Conservation (phyloP, 2,888 invertebrate genomes). For the Hydriomena furcata region DNA sequence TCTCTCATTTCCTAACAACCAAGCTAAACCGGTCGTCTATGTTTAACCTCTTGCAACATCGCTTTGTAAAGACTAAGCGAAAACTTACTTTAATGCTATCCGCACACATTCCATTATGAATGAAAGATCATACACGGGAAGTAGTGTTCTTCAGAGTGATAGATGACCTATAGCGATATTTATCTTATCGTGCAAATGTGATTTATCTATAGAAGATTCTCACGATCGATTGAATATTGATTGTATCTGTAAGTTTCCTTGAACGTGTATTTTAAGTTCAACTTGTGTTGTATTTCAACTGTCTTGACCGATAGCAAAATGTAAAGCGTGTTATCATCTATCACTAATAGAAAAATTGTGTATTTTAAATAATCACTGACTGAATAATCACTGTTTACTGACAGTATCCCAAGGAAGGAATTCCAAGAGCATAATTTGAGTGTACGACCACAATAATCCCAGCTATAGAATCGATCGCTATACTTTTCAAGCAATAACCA, state of each 20-base stretch:
- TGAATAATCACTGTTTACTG: too few relatives aligned
- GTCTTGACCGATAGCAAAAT: constrained; percentile 30
- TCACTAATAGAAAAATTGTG: background rate
- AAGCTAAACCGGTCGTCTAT: constrained; percentile 50
- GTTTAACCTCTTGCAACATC: constrained; percentile 56
- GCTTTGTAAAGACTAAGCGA: constrained; percentile 28
- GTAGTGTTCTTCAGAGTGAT: constrained; percentile 2
- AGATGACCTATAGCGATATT: constrained; percentile 24
- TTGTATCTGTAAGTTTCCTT: constrained; percentile 36
- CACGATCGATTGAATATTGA: constrained; percentile 47
- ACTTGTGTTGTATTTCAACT: constrained; percentile 30
- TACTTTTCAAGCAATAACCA: constrained; percentile 3
- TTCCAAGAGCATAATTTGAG: too few relatives aligned
- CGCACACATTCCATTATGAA: constrained; percentile 8
- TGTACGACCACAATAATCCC: background rate
- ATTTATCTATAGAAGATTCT: constrained; percentile 48
- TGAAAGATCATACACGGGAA: constrained; percentile 6
- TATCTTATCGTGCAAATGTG: constrained; percentile 49
- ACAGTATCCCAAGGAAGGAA: too few relatives aligned
- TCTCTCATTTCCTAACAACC: constrained; percentile 39
- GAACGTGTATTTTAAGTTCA: constrained; percentile 32
- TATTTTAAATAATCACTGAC: too few relatives aligned
- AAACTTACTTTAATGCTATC: constrained; percentile 23
- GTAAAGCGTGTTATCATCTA: constrained; percentile 11
- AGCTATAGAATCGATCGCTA: background rate